phyloP scores from a whole-genome alignment of 2,888 invertebrate genomes.

The Sycophila texana region DNA sequence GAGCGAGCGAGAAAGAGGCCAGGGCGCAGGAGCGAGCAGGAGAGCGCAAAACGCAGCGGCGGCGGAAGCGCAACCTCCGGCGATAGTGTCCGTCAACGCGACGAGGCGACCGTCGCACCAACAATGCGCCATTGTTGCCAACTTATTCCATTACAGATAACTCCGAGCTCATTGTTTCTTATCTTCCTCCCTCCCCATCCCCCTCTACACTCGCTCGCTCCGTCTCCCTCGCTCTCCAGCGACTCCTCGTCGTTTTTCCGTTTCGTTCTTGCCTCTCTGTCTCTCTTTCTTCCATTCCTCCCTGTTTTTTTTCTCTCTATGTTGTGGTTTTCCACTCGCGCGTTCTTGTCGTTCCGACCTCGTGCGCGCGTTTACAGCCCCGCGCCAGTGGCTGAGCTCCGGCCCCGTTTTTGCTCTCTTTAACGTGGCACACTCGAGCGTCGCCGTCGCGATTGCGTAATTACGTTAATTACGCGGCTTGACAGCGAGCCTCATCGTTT shows the following conservation, averaged over 20 bases:
- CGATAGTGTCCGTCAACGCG: slow-evolving; percentile 75
- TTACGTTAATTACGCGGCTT: slow-evolving; percentile 30
- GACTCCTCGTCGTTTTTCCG: slow-evolving; percentile 53
- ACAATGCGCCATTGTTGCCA: slow-evolving; percentile 75
- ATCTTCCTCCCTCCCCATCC: slow-evolving; percentile 57
- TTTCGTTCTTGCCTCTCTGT: slow-evolving; percentile 37
- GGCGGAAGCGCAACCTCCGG: slow-evolving; percentile 74
- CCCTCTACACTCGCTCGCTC: slow-evolving; percentile 42
- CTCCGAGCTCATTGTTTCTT: slow-evolving; percentile 66
- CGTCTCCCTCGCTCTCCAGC: background rate
- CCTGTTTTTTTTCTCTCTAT: background rate
- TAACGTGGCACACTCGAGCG: background rate
- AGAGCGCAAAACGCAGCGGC: slow-evolving; percentile 63
- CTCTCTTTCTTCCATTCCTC: background rate
- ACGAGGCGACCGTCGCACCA: slow-evolving; percentile 71
- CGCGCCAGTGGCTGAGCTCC: background rate
- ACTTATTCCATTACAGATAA: slow-evolving; percentile 77
- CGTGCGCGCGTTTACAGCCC: background rate
- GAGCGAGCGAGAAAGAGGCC: slow-evolving; percentile 12
- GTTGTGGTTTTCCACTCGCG: background rate
- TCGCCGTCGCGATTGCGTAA: slow-evolving; percentile 23
- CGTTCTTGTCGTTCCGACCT: background rate
- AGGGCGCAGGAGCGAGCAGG: slow-evolving; percentile 53
- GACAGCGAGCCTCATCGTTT: background rate
- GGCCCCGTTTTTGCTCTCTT: slow-evolving; percentile 16